Base-by-base conservation (phyloP, 2,888 invertebrate genomes). In the Eulithis testata region DNA sequence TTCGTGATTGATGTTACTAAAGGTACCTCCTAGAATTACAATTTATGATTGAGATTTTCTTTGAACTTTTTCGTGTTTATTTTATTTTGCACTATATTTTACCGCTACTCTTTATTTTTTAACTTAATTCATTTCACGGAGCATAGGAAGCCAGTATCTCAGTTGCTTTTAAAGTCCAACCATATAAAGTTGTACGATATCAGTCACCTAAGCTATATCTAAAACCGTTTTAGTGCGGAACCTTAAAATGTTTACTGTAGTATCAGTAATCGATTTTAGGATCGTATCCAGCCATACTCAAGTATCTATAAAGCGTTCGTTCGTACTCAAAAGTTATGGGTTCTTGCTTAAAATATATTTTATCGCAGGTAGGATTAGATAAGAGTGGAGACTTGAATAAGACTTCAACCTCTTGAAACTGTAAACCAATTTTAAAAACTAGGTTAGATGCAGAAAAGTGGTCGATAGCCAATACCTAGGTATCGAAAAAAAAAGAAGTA, bases 251-350 rank as follows among this genome's bases (percentile, higher is more conserved):
- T 57, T 49, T 60, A 60, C 63, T 60, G 61, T 50, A 61, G 45
- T 68, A 68, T 65, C 60, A 62, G 31, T 66, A 72, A 71, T 69
- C 60, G 64, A 66, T 65, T 70, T 72, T 75, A 73, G 70, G 54
- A 72, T 72, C 64, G 63, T 60, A 69, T 61, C 60, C 50, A 69
- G 63, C 66, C 58, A 67, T 63, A 54, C 66, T 73, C 63, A 66
- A 74, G 73, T 63, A 60, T 56, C 62, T 65, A 76, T 78, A 76
- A 79, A 78, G 73, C 72, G 62, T 70, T 60, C 58, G 69, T 73
- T 60, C 58, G 69, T 73, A 70, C 66, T 71, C 69, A 71, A 72
- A 69, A 65, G 72, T 74, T 74, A 77, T 72, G 70, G 63, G 63
- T 73, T 68, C 59, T 71, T 72, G 71, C 71, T 72, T 70, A 63